Conservation (phyloP, 2,888 invertebrate genomes). For the Drosophila greeni region DNA sequence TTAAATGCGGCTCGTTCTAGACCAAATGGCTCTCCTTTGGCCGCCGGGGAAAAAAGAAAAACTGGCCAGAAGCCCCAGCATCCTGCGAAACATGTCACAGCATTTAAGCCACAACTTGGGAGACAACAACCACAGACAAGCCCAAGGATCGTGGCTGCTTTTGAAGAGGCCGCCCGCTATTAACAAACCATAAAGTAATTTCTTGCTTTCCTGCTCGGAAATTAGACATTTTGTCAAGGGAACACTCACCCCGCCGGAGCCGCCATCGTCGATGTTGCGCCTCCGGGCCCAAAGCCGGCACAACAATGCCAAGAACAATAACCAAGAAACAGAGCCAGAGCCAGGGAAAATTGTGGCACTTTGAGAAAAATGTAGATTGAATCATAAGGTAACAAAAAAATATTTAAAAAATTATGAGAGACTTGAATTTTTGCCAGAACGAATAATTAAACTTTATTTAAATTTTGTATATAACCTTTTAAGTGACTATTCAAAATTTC, state of each 20-base stretch:
- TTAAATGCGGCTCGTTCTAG: conserved; percentile 57
- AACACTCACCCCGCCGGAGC: conserved; percentile 42
- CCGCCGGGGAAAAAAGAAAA: conserved; percentile 23
- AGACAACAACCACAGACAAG: conserved; percentile 51
- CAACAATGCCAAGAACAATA: conserved; percentile 60
- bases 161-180: conserved; percentile 66
- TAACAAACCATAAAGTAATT: conserved; percentile 75
- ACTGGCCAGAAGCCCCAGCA: conserved; percentile 22
- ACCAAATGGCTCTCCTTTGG: conserved; percentile 45
- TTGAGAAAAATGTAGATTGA: background rate
- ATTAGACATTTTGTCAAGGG: conserved; percentile 75
- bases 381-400: no score
- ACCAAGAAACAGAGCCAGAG: conserved; percentile 45
- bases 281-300: conserved; percentile 28
- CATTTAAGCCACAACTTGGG: conserved; percentile 56
- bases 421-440: background rate
- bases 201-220: conserved; percentile 74
- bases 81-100: conserved; percentile 64
- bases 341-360: background rate
- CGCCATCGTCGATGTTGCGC: conserved; percentile 28
- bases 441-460: no score
- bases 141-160: conserved; percentile 39
- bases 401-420: no score
- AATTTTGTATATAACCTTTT: background rate
- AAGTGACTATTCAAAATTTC: background rate